phyloP scores from a whole-genome alignment of 1,140 invertebrate genomes.

The Amphibalanus amphitrite region DNA sequence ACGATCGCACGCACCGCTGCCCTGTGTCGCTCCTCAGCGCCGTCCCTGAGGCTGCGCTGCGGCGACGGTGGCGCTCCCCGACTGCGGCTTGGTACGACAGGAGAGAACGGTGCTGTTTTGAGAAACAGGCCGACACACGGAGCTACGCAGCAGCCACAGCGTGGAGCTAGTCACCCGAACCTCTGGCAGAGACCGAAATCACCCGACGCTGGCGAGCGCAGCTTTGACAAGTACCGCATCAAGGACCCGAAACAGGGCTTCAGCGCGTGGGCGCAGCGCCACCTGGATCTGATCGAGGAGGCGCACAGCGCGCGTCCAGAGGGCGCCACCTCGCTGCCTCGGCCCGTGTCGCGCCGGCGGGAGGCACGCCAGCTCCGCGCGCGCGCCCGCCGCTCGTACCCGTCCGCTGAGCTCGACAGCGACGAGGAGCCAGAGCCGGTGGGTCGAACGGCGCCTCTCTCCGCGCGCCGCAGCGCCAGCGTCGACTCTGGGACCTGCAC shows the following conservation, averaged over 20 bases:
- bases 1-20: too few species aligned
- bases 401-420: neutral
- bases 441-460: too few species aligned
- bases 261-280: neutral
- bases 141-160: neutral
- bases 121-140: too few species aligned
- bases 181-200: neutral
- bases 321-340: neutral
- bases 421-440: neutral
- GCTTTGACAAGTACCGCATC: neutral
- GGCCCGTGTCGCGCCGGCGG: neutral
- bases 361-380: neutral
- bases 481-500: neutral
- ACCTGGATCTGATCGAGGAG: neutral
- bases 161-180: neutral
- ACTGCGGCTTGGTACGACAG: neutral
- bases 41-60: neutral
- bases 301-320: neutral
- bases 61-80: neutral
- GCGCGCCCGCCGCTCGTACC: neutral
- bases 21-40: neutral
- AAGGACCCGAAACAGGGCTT: neutral
- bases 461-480: slow-evolving; percentile 1
- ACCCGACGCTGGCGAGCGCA: neutral
- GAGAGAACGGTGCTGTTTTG: neutral